Base-by-base conservation (phyloP, 2,113 vertebrate species). In the Agelaius tricolor region DNA sequence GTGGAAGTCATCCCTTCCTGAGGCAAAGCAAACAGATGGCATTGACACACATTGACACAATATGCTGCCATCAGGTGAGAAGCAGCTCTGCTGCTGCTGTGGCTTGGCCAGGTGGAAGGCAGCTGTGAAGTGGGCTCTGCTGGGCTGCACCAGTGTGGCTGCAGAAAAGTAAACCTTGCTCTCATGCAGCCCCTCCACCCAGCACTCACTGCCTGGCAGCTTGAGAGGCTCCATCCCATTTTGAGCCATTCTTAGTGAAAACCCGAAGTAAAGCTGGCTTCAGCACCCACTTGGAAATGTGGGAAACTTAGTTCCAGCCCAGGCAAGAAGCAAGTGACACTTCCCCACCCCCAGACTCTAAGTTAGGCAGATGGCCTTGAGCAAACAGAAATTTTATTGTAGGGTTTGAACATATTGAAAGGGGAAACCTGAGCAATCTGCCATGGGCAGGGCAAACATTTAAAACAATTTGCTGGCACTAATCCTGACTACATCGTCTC, bases 391-490 rank as follows among this genome's bases (percentile, higher is more conserved):
- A 62, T 76, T 87, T 87, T 72, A 85, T 54, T 44, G 54, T 22
- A 76, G 26, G 31, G 4, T 69, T 91, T 90, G 92, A 97, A 85
- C 66, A 85, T 90, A 69, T 37, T 83, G 91, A 49, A 41, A 49
- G 67, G 20, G 63, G 15, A 94, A 94, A 93, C 78, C 90, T 93
- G 78, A 89, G n/a, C 84, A 90, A 85, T 82, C 81, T 94, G 87
- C 58, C 37, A 68, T 0, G 1, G 77, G n/a, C 58, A 58, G 24
- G 31, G 41, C 87, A 79, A 79, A 72, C 28, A 46, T 41, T 84
- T 77, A 44, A 72, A 58, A 52, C 37, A 33, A 72, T 72, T 73
- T 94, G 4, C 78, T 91, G 74, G 74, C 69, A 35, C 13, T 81
- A 88, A 67, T 80, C 78, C 76, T 47, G 39, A 57, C 68, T 49